phyloP scores from a whole-genome alignment of 2,888 invertebrate genomes.

The Andrena bicolor region DNA sequence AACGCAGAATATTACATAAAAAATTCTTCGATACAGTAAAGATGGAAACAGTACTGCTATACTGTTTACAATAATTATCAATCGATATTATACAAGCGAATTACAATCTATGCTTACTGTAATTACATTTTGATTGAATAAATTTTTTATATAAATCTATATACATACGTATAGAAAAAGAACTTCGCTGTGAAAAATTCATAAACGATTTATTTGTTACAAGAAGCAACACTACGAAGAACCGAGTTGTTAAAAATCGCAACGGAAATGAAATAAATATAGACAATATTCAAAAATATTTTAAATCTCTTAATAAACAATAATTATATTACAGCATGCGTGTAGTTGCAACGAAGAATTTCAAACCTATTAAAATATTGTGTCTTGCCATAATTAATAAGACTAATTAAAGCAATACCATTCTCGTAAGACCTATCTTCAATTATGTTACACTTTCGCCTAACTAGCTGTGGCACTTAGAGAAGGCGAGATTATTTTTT shows the following conservation, averaged over 20 bases:
- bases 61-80: conserved; percentile 1
- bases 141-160: background rate
- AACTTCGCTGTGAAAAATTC: background rate
- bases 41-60: background rate
- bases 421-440: background rate
- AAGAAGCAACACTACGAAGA: background rate
- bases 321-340: conserved; percentile 21
- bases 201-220: background rate
- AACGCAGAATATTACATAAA: background rate
- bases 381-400: background rate
- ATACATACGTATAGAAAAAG: background rate
- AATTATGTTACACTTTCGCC: conserved; percentile 1
- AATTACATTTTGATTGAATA: background rate
- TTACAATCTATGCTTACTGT: background rate
- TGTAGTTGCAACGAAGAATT: background rate
- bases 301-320: conserved; percentile 1
- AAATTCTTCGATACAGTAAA: background rate
- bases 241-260: background rate
- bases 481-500: conserved; percentile 24
- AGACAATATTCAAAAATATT: conserved; percentile 14
- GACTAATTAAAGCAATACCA: conserved; percentile 13
- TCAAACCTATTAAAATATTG: background rate
- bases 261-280: background rate
- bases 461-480: conserved; percentile 45
- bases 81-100: background rate